Conservation (phyloP, 2,888 invertebrate genomes). For the Chydorus sphaericus region DNA sequence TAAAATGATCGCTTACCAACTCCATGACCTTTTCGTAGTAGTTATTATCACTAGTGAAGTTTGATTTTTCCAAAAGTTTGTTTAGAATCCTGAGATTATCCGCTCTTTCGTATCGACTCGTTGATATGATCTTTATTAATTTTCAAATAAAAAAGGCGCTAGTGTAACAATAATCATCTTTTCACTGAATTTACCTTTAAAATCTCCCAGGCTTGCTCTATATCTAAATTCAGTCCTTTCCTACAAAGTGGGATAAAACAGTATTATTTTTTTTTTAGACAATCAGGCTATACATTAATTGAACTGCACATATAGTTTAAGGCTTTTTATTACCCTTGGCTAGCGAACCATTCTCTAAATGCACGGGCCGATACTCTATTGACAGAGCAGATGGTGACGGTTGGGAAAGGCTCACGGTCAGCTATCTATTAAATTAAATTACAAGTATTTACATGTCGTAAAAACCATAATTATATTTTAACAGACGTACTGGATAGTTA, state of each 20-base stretch:
- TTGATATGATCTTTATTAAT: background rate
- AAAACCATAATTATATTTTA: no score
- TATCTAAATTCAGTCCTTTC: no score
- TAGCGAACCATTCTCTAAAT: background rate
- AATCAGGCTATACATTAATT: no score
- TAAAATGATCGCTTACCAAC: background rate
- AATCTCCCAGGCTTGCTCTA: no score
- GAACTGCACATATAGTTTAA: no score
- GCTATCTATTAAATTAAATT: background rate
- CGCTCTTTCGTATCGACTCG: background rate
- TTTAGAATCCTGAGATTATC: background rate
- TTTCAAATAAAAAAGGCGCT: no score
- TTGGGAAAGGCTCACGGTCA: background rate
- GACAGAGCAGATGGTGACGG: constrained; percentile 3
- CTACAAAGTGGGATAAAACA: no score
- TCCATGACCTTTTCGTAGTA: background rate
- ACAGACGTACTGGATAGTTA: background rate
- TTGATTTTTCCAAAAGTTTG: background rate
- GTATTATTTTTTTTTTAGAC: no score
- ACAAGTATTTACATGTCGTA: no score
- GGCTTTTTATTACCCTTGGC: background rate
- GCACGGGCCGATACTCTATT: constrained; percentile 2
- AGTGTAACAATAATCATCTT: no score
- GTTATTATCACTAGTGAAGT: background rate
- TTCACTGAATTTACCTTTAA: no score